Conservation (phyloP, 2,797 vertebrate species). For the Alfaro cultratus region DNA sequence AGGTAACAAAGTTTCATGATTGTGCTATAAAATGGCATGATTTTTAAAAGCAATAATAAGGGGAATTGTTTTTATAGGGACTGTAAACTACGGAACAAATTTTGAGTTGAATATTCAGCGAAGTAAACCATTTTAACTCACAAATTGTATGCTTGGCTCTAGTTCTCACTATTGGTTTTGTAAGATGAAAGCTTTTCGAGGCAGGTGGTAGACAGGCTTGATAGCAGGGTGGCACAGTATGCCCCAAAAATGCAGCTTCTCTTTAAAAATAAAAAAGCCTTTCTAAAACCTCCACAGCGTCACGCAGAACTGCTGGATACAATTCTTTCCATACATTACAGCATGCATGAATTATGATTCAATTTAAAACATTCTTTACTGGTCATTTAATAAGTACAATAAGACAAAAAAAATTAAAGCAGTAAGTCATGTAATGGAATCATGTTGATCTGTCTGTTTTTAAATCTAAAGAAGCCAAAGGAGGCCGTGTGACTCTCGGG, state of each 20-base stretch:
- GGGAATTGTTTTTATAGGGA: background rate
- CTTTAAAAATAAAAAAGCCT: background rate
- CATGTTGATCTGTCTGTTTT: slow-evolving; percentile 35
- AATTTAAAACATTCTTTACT: background rate
- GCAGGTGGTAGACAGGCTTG: slow-evolving; percentile 12
- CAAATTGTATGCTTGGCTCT: slow-evolving; percentile 26
- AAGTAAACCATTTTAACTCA: slow-evolving; percentile 1
- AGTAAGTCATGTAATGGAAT: slow-evolving; percentile 9
- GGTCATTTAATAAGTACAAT: background rate
- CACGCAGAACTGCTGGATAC: background rate
- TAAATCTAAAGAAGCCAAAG: slow-evolving; percentile 26
- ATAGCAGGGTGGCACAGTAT: slow-evolving; percentile 15
- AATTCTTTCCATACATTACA: background rate
- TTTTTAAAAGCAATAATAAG: background rate
- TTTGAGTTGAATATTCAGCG: background rate
- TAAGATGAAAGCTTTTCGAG: slow-evolving; percentile 35
- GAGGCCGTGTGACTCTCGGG: slow-evolving; percentile 40
- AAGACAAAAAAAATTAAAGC: background rate
- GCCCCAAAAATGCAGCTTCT: background rate
- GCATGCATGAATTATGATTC: background rate
- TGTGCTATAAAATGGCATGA: background rate
- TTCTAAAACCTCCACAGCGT: background rate
- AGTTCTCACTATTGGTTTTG: slow-evolving; percentile 13
- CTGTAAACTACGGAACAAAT: slow-evolving; percentile 1
- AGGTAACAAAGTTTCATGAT: too few relatives aligned